Conservation (phyloP, 2,113 vertebrate species). For the Sinocyclocheilus grahami region DNA sequence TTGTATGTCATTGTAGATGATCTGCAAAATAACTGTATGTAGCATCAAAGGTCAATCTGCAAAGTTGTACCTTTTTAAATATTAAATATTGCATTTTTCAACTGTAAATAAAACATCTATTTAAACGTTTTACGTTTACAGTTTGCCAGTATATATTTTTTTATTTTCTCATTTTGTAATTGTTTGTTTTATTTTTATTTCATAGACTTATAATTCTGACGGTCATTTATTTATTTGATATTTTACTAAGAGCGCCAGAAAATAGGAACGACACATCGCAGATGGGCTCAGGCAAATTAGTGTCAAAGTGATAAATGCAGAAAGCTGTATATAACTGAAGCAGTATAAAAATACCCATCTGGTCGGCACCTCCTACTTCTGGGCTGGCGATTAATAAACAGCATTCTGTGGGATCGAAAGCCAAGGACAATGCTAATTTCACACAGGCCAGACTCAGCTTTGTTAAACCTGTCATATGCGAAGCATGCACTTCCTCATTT, state of each 20-base stretch:
- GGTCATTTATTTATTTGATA: constrained; percentile 42
- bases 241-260: constrained; percentile 41
- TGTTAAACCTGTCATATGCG: constrained; percentile 29
- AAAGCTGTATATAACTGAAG: constrained; percentile 62
- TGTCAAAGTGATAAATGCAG: constrained; percentile 63
- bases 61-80: constrained; percentile 52
- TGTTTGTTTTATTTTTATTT: constrained; percentile 35
- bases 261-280: constrained; percentile 51
- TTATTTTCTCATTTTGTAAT: constrained; percentile 8
- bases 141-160: constrained; percentile 8
- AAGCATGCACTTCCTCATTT: constrained; percentile 30
- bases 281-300: constrained; percentile 60
- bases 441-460: constrained; percentile 35
- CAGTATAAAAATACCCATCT: constrained; percentile 60
- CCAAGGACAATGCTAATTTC: constrained; percentile 60
- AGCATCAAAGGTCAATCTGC: constrained; percentile 49
- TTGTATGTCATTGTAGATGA: constrained; percentile 47
- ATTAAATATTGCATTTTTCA: constrained; percentile 58
- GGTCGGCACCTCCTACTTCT: constrained; percentile 56
- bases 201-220: not conserved
- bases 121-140: constrained; percentile 51
- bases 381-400: constrained; percentile 55
- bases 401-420: constrained; percentile 47
- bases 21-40: constrained; percentile 51
- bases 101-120: constrained; percentile 61